phyloP scores from a whole-genome alignment of 2,888 invertebrate genomes.

The Drosophila gaucha region DNA sequence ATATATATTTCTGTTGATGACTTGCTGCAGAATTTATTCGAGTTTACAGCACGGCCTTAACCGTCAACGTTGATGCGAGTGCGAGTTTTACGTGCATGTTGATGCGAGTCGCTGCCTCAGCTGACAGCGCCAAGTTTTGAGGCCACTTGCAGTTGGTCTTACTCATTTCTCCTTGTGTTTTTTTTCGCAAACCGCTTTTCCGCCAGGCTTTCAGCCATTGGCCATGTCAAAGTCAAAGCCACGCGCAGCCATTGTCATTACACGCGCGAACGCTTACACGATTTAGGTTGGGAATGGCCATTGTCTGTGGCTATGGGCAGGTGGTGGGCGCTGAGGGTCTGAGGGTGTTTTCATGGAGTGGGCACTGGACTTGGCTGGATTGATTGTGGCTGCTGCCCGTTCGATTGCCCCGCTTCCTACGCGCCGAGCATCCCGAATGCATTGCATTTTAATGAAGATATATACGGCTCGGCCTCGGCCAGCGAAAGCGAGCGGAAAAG shows the following conservation, averaged over 20 bases:
- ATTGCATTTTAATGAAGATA: constrained; percentile 80
- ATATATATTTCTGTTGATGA: constrained; percentile 64
- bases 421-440: constrained; percentile 53
- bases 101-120: constrained; percentile 50
- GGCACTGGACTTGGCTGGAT: constrained; percentile 18
- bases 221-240: constrained; percentile 76
- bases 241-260: constrained; percentile 72
- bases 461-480: constrained; percentile 43
- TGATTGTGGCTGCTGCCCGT: constrained; percentile 25
- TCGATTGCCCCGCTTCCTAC: constrained; percentile 42
- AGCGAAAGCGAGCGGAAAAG: constrained; percentile 11
- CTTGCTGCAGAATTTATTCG: constrained; percentile 52
- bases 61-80: constrained; percentile 57
- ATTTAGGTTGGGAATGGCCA: constrained; percentile 25
- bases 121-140: constrained; percentile 22
- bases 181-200: background rate
- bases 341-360: background rate
- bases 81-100: constrained; percentile 73
- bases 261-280: constrained; percentile 77
- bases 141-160: constrained; percentile 22
- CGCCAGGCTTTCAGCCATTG: constrained; percentile 38
- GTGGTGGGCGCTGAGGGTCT: too few relatives aligned
- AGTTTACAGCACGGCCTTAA: constrained; percentile 58
- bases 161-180: background rate
- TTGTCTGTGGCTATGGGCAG: background rate